Evolutionary conservation across 2,797 vertebrate species (phyloP).

Genomic region (Danio albolineatus): DNA sequence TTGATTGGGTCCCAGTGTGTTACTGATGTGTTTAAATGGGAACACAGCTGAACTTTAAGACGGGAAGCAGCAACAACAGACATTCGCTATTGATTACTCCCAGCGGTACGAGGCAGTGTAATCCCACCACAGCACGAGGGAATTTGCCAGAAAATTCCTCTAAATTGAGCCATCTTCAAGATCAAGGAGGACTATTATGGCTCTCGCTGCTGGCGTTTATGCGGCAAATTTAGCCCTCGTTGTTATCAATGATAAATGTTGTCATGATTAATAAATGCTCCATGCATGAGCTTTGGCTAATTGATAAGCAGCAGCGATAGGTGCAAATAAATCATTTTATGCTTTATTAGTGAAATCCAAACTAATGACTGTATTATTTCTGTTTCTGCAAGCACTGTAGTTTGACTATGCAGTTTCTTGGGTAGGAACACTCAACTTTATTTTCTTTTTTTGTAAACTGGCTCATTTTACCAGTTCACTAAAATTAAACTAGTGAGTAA

Average conservation of each 20-base stretch:
- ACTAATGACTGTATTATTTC: conserved; percentile 6
- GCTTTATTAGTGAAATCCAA: not conserved
- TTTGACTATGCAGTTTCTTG: not conserved
- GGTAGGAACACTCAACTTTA: not conserved
- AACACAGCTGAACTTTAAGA: conserved; percentile 60
- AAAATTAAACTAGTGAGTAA: no score
- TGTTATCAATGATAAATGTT: conserved; percentile 11
- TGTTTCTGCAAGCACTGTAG: not conserved
- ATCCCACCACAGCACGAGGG: conserved; percentile 35
- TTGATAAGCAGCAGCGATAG: conserved; percentile 17
- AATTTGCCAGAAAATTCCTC: conserved; percentile 47
- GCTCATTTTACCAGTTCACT: no score
- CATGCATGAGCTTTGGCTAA: not conserved
- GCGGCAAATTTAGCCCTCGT: conserved; percentile 10
- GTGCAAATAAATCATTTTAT: conserved; percentile 22
- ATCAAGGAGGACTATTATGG: conserved; percentile 24
- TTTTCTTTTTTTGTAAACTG: no score
- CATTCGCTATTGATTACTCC: conserved; percentile 57
- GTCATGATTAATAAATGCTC: not conserved
- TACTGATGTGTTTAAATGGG: conserved; percentile 72
- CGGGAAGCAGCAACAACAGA: conserved; percentile 42
- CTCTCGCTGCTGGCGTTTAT: not conserved
- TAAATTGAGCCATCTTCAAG: conserved; percentile 51
- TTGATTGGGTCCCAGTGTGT: conserved; percentile 70
- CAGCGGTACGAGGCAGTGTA: conserved; percentile 49